These are phyloP conservation scores for Orussus abietinus DNA, from an alignment of 1,140 invertebrate genomes.

Conservation along the genomic window DNA sequence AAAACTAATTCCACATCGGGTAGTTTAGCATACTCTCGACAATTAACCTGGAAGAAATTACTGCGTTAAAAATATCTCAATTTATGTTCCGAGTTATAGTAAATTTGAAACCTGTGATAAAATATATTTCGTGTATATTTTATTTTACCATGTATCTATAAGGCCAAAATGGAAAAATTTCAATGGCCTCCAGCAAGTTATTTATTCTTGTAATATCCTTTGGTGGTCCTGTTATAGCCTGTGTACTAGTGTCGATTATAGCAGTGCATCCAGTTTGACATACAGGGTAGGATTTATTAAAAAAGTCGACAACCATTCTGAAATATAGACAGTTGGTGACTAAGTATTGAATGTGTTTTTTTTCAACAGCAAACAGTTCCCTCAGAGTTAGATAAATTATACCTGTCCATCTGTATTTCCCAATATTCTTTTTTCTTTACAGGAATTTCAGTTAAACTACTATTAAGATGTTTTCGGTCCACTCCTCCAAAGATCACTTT, in stretches of 20 bases:
- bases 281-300: constrained; percentile 35
- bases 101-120: constrained; percentile 3
- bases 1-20: constrained; percentile 65
- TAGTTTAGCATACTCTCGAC: constrained; percentile 56
- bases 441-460: constrained; percentile 65
- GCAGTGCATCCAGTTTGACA: constrained; percentile 61
- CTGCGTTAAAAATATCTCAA: constrained; percentile 5
- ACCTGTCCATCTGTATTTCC: constrained; percentile 76
- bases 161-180: constrained; percentile 41
- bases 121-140: constrained; percentile 5
- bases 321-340: constrained; percentile 13
- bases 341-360: constrained; percentile 8
- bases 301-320: constrained; percentile 44
- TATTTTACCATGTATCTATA: constrained; percentile 54
- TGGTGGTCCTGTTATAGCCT: constrained; percentile 70
- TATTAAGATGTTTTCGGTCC: constrained; percentile 63
- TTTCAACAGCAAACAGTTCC: background rate
- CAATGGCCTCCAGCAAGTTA: constrained; percentile 62
- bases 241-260: constrained; percentile 81
- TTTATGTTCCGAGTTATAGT: too few relatives aligned
- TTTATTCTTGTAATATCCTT: constrained; percentile 66
- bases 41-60: constrained; percentile 50
- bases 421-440: constrained; percentile 70
- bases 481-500: constrained; percentile 72
- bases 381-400: constrained; percentile 10